Evolutionary conservation across 2,888 invertebrate genomes (phyloP), one percentile per base, ranked within the genome.

Genomic region (Antitype chi): DNA sequence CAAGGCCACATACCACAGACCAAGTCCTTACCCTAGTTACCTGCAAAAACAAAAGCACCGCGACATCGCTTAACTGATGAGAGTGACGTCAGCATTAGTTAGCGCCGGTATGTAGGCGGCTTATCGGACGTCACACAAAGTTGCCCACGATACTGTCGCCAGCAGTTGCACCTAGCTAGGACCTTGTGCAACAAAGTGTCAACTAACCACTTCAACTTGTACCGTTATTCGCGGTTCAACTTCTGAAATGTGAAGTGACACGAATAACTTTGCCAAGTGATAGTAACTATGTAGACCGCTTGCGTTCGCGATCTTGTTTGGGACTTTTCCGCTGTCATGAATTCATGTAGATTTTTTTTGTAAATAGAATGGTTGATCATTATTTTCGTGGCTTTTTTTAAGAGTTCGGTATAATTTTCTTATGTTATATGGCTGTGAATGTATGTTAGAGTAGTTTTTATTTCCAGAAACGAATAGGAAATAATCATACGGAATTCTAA

Each of bases 101-200:
- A 89, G 85, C 84, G 85, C 64, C 62, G 83, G 78, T 79, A 81
- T 87, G 82, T 77, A 82, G 78, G 72, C 76, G 85, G 90, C 91
- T 92, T 92, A 92, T 90, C 92, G 85, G 85, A 87, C 87, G 90
- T 86, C 81, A 85, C 87, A 89, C 89, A 87, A 92, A 92, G 91
- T 92, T 92, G 81, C 67, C 66, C 64, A 85, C 84, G 89, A 87
- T 90, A 89, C 88, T 90, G 91, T 87, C 88, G 81, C 28, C 85
- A 85, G 74, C 90, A 92, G 92, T 90, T 88, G 92, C 92, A 94
- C 94, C 94, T 92, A 87, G 89, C 89, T 86, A 91, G 91, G 92
- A 93, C 93, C 94, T 92, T 91, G 77, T 57, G 93, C 92, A 93
- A 93, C 94, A 93, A 94, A 94, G 92, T 94, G 92, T 93, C 94